A percentile compares a stretch with the other conserved stretches of the same genome.
phyloP scores from a whole-genome alignment of 2,797 vertebrate genomes.

The Thalassophryne amazonica region DNA sequence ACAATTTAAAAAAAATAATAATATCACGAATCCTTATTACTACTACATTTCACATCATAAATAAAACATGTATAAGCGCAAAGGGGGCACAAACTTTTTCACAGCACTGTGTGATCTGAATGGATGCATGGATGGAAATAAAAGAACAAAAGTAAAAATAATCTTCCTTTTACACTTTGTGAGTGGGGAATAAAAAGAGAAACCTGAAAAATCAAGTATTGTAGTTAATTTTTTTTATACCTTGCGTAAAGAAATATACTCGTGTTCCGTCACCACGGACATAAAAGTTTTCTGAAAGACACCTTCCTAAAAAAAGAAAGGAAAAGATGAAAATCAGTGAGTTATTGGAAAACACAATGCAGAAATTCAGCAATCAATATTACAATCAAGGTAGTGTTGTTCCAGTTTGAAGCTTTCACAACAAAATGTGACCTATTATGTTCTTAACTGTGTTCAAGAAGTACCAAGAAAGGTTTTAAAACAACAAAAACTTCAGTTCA shows the following conservation, averaged over 20 bases:
- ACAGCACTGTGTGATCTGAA: no score
- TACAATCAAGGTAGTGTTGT: background rate
- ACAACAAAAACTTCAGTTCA: no score
- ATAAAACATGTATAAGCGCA: no score
- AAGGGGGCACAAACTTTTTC: background rate
- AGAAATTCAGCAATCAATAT: background rate
- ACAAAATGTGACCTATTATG: no score
- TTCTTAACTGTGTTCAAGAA: no score
- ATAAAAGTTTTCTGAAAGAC: conserved; percentile 96
- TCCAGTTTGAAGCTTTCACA: background rate
- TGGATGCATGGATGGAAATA: no score
- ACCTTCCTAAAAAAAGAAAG: conserved; percentile 80
- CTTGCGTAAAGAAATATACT: conserved; percentile 98
- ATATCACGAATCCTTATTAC: no score
- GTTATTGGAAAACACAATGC: background rate
- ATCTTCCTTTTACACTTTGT: background rate
- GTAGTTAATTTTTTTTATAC: conserved; percentile 64
- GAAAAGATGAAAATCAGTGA: background rate
- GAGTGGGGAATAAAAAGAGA: background rate
- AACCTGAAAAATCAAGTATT: background rate
- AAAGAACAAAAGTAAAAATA: background rate
- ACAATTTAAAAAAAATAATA: no score
- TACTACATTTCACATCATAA: no score
- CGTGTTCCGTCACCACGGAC: conserved; percentile 96
- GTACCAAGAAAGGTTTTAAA: no score